Conservation (phyloP, 2,113 vertebrate genomes). For the Gnathonemus echidnorhynchus region DNA sequence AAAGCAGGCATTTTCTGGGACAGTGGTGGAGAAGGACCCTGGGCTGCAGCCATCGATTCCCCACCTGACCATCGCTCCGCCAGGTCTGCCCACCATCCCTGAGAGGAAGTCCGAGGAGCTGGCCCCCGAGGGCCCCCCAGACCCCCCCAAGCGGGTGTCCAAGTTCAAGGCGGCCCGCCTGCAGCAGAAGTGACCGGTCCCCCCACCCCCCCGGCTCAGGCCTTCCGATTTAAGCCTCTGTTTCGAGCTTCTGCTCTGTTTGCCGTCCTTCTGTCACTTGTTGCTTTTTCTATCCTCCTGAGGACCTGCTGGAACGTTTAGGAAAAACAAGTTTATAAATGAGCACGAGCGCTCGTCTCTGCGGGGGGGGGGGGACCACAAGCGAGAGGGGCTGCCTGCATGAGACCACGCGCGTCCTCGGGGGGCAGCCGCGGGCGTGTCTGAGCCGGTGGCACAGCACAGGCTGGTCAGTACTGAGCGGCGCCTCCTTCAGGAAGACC, state of each 20-base stretch:
- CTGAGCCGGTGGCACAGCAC: not conserved
- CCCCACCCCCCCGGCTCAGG: conserved; percentile 34
- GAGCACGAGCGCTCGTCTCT: not conserved
- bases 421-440: not conserved
- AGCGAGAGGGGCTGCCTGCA: not conserved
- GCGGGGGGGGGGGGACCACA: too few species aligned
- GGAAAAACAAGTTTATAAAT: not conserved
- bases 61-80: conserved; percentile 70
- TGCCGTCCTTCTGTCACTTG: not conserved
- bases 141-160: conserved; percentile 57
- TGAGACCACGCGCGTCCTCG: not conserved
- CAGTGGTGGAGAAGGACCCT: conserved; percentile 88
- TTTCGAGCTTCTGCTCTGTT: not conserved
- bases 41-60: conserved; percentile 59
- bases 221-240: conserved; percentile 10
- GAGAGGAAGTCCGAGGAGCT: conserved; percentile 83
- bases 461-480: not conserved
- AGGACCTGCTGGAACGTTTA: not conserved
- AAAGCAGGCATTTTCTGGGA: conserved; percentile 78
- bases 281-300: not conserved
- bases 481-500: not conserved
- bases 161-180: conserved; percentile 93
- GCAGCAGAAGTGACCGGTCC: conserved; percentile 65
- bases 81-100: conserved; percentile 80
- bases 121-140: conserved; percentile 57